phyloP scores from a whole-genome alignment of 2,797 vertebrate species.

The Rhinoraja longicauda region DNA sequence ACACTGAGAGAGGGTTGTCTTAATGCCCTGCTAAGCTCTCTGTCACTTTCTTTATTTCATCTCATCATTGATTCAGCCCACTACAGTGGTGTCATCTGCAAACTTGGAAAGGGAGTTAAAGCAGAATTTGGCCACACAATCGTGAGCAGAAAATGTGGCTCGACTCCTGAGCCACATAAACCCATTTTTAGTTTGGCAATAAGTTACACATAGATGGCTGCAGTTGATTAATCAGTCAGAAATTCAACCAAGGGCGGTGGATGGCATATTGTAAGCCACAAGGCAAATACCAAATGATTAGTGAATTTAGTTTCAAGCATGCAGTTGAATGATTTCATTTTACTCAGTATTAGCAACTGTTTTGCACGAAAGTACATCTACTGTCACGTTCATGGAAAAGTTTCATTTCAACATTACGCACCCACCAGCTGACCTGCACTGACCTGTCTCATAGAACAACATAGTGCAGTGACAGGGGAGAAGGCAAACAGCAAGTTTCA shows the following conservation, averaged over 20 bases:
- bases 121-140: too few species aligned
- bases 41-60: too few species aligned
- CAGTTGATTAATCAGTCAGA: conserved; percentile 20
- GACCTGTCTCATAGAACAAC: conserved; percentile 20
- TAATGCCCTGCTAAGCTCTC: too few species aligned
- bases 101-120: too few species aligned
- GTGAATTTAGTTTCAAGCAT: conserved; percentile 1
- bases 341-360: conserved; percentile 25
- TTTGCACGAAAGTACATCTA: neutral
- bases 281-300: conserved; percentile 20
- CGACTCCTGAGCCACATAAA: neutral
- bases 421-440: neutral
- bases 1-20: too few species aligned
- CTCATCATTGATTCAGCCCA: too few species aligned
- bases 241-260: conserved; percentile 26
- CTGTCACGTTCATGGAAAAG: neutral
- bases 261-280: conserved; percentile 14
- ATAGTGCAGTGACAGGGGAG: neutral
- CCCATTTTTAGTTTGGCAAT: neutral
- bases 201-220: neutral
- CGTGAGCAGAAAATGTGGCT: neutral
- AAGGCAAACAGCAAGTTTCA: neutral
- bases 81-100: too few species aligned
- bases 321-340: neutral
- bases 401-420: conserved; percentile 1